Evolutionary conservation across 2,113 vertebrate species (phyloP).

Genomic region (Orycteropus afer): DNA sequence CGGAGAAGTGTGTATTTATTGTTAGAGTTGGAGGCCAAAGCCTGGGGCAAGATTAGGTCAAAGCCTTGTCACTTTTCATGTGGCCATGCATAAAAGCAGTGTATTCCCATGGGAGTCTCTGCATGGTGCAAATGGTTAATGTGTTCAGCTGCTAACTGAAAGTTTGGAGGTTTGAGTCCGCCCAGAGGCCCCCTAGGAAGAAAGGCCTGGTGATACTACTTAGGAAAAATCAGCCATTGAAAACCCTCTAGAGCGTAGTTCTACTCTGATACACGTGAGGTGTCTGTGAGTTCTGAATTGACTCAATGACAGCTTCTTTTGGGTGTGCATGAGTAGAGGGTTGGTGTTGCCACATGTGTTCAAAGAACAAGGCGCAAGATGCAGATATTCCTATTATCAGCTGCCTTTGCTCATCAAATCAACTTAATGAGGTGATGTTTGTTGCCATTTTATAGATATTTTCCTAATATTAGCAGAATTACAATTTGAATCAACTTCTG

Average conservation of each 20-base stretch:
- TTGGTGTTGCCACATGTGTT: background rate
- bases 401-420: background rate
- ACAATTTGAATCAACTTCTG: background rate
- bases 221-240: background rate
- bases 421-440: background rate
- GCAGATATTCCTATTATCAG: background rate
- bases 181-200: background rate
- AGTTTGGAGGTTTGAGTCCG: background rate
- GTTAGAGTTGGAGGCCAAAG: conserved; percentile 75
- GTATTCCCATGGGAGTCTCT: background rate
- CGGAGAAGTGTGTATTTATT: conserved; percentile 81
- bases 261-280: fast-evolving
- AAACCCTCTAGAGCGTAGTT: background rate
- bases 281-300: background rate
- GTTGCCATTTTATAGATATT: background rate
- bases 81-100: background rate
- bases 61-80: conserved; percentile 63
- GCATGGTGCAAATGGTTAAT: background rate
- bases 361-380: background rate
- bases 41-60: conserved; percentile 67
- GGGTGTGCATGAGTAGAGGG: background rate
- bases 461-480: background rate
- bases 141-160: background rate
- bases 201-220: background rate
- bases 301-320: background rate